These are phyloP conservation scores for Sicus ferrugineus DNA, from an alignment of 2,888 invertebrate genomes.

Conservation along the genomic window DNA sequence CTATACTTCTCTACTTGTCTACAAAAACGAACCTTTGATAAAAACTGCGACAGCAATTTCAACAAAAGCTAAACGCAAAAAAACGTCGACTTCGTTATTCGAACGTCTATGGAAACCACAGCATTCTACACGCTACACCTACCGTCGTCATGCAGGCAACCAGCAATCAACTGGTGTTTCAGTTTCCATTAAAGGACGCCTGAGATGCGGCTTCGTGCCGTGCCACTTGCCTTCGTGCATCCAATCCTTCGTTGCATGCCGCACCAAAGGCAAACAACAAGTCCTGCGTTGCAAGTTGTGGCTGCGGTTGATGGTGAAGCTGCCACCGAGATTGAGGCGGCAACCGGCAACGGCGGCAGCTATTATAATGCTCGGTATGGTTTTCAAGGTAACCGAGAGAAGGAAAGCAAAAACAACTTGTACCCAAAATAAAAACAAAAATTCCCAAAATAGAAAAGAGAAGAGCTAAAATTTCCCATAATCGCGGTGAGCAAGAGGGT, in stretches of 20 bases:
- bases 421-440: conserved; percentile 24
- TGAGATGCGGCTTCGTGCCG: conserved; percentile 14
- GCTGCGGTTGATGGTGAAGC: not conserved
- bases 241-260: not conserved
- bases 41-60: conserved; percentile 22
- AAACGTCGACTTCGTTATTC: too few relatives aligned
- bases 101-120: too few relatives aligned
- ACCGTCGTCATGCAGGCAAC: conserved; percentile 33
- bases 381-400: conserved; percentile 38
- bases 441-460: conserved; percentile 37
- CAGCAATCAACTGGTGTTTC: conserved; percentile 60
- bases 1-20: not conserved
- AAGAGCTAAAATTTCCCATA: too few relatives aligned
- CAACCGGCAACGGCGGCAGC: conserved; percentile 13
- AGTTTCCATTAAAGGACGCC: conserved; percentile 48
- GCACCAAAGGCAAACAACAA: conserved; percentile 24
- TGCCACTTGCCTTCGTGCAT: not conserved
- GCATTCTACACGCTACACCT: too few relatives aligned
- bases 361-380: conserved; percentile 32
- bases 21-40: conserved; percentile 20
- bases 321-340: not conserved
- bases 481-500: conserved; percentile 30
- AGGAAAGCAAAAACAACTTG: conserved; percentile 19
- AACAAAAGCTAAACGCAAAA: not conserved
- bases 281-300: not conserved